A percentile compares a stretch with the other conserved stretches of the same genome.
phyloP scores from a whole-genome alignment of 2,888 invertebrate species.

The Cantharis rufa region DNA sequence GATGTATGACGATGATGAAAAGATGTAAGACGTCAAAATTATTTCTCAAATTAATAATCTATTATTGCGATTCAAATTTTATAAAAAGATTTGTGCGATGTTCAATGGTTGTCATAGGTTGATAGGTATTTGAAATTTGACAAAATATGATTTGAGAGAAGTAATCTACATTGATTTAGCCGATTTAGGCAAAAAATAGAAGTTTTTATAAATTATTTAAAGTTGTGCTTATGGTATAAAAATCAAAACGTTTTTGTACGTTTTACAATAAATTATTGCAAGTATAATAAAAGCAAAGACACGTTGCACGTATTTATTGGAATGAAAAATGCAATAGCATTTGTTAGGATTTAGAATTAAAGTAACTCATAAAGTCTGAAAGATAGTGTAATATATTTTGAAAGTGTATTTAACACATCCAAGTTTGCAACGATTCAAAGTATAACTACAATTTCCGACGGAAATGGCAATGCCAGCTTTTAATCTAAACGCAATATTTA shows the following conservation, averaged over 20 bases:
- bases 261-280: neutral
- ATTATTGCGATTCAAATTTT: too few species aligned
- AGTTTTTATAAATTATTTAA: too few species aligned
- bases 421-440: conserved; percentile 1
- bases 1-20: too few species aligned
- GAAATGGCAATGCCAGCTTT: neutral
- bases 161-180: too few species aligned
- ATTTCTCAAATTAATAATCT: too few species aligned
- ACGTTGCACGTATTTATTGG: neutral
- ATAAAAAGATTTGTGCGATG: too few species aligned
- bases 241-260: neutral
- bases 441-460: conserved; percentile 8
- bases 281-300: neutral
- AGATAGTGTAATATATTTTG: neutral
- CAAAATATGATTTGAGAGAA: too few species aligned
- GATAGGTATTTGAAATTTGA: too few species aligned
- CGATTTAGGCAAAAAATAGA: too few species aligned
- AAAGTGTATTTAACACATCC: conserved; percentile 3
- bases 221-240: neutral
- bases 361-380: neutral
- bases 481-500: conserved; percentile 7
- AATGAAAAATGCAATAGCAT: neutral
- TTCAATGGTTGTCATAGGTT: too few species aligned
- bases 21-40: too few species aligned
- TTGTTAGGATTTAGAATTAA: neutral